Conservation (phyloP, 1,140 invertebrate species). For the Leguminivora glycinivorella region DNA sequence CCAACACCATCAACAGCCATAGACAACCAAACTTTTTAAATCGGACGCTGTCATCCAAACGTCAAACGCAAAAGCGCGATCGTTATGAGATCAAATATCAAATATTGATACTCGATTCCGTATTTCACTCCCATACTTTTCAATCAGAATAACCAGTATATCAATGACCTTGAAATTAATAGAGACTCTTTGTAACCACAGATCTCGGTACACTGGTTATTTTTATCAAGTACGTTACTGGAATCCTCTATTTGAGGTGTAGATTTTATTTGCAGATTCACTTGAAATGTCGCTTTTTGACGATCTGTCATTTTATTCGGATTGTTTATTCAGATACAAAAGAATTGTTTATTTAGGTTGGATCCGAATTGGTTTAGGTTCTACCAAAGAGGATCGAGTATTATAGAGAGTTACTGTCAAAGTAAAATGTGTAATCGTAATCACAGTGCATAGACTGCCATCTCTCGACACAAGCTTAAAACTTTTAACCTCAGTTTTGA, state of each 20-base stretch:
- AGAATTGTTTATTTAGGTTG: neutral
- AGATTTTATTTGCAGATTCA: constrained; percentile 69
- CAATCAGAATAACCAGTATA: neutral
- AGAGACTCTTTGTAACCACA: neutral
- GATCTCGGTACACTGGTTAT: constrained; percentile 35
- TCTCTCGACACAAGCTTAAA: too few species aligned
- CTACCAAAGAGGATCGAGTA: too few species aligned
- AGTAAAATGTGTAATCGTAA: too few species aligned
- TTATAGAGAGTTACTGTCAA: too few species aligned
- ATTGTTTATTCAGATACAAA: constrained; percentile 36
- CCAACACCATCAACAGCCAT: neutral
- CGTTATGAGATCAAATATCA: constrained; percentile 73
- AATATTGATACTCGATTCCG: constrained; percentile 73
- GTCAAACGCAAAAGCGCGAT: constrained; percentile 39
- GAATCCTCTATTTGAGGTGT: constrained; percentile 64
- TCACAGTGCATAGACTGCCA: too few species aligned
- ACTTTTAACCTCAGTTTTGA: too few species aligned
- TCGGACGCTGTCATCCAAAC: constrained; percentile 38
- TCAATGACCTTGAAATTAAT: neutral
- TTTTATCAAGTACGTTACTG: neutral
- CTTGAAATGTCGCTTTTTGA: constrained; percentile 50
- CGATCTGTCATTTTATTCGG: constrained; percentile 52
- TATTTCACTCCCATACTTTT: neutral
- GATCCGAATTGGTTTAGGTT: too few species aligned
- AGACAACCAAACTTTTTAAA: neutral